Evolutionary conservation across 2,888 invertebrate species (phyloP).

Genomic region (Clostera curtula): DNA sequence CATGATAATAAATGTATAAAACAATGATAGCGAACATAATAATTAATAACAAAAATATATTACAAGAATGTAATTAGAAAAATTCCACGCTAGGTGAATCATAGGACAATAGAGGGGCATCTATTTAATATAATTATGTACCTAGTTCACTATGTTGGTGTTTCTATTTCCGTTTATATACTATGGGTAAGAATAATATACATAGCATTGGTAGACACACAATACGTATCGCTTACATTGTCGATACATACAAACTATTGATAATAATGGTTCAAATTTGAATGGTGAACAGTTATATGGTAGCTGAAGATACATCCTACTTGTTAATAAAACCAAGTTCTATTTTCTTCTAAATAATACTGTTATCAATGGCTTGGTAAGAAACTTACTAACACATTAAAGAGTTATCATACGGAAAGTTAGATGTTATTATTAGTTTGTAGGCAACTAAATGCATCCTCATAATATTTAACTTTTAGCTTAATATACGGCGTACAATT

Average conservation of each 20-base stretch:
- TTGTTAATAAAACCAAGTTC: slow-evolving; percentile 59
- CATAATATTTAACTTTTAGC: slow-evolving; percentile 46
- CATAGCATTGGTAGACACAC: slow-evolving; percentile 40
- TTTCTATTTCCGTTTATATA: slow-evolving; percentile 65
- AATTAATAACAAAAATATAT: slow-evolving; percentile 63
- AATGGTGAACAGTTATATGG: slow-evolving; percentile 54
- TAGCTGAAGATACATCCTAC: slow-evolving; percentile 59
- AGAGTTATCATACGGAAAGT: slow-evolving; percentile 47
- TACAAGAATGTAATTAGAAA: slow-evolving; percentile 51
- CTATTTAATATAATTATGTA: slow-evolving; percentile 53
- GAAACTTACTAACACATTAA: slow-evolving; percentile 57
- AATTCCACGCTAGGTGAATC: slow-evolving; percentile 41
- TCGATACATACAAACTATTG: slow-evolving; percentile 56
- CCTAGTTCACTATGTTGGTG: slow-evolving; percentile 70
- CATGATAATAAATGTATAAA: slow-evolving; percentile 39
- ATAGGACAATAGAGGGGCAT: slow-evolving; percentile 32
- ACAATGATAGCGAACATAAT: slow-evolving; percentile 57
- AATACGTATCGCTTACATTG: slow-evolving; percentile 30
- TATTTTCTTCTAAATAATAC: slow-evolving; percentile 73
- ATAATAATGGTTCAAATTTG: slow-evolving; percentile 52
- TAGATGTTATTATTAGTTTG: slow-evolving; percentile 41
- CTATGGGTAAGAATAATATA: slow-evolving; percentile 50
- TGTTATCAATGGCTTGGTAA: slow-evolving; percentile 75
- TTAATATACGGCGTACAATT: slow-evolving; percentile 63
- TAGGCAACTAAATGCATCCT: slow-evolving; percentile 71